Evolutionary conservation across 2,888 invertebrate genomes (phyloP).

Genomic region (Sminthurinus aureus): DNA sequence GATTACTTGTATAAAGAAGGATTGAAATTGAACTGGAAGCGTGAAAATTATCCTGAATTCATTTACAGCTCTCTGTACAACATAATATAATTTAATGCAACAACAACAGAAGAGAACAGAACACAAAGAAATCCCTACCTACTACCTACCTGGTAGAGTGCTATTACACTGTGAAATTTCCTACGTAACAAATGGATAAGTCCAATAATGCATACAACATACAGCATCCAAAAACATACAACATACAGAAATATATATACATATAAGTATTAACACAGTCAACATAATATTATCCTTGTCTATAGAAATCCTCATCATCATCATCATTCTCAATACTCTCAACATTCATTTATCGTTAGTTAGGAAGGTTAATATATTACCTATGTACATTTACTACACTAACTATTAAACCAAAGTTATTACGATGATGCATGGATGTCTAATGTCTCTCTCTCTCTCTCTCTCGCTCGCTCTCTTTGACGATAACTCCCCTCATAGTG

Average conservation of each 20-base stretch:
- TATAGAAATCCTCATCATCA: not conserved
- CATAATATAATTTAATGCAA: not conserved
- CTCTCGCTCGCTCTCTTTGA: not conserved
- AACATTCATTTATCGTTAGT: conserved; percentile 32
- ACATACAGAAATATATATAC: not conserved
- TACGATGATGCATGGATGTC: conserved; percentile 10
- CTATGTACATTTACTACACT: not conserved
- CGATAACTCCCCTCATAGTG: not conserved
- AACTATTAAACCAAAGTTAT: conserved; percentile 34
- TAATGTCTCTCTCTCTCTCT: conserved; percentile 4
- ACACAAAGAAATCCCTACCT: conserved; percentile 6
- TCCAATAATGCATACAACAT: not conserved
- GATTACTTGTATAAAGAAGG: conserved; percentile 39
- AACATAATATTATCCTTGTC: not conserved
- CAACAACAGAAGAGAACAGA: conserved; percentile 1
- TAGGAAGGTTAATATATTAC: conserved; percentile 22
- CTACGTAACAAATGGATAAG: conserved; percentile 13
- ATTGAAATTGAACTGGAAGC: conserved; percentile 42
- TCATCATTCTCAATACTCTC: not conserved
- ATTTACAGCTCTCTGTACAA: conserved; percentile 29
- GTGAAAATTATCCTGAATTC: conserved; percentile 44
- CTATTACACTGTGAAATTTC: not conserved
- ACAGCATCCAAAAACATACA: not conserved
- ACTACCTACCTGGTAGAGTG: conserved; percentile 13
- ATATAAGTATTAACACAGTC: not conserved